These are phyloP conservation scores for Harpagoxenus sublaevis DNA, from an alignment of 2,888 invertebrate genomes.

Conservation along the genomic window DNA sequence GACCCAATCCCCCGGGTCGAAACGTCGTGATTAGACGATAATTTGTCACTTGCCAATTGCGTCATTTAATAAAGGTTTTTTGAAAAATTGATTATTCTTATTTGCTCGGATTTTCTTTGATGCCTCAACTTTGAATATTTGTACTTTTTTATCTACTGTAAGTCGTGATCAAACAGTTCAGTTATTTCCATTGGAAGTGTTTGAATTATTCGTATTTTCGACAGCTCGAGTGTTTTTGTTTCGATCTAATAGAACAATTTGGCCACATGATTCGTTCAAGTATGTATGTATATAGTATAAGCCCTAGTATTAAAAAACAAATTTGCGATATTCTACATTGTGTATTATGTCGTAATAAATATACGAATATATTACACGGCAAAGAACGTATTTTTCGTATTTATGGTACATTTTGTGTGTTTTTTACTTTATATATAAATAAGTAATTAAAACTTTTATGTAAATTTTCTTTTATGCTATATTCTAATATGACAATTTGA, in stretches of 20 bases:
- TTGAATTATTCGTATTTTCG: not conserved
- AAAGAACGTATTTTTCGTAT: not conserved
- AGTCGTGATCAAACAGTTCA: not conserved
- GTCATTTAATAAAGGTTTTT: too few species aligned
- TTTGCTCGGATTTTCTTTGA: not conserved
- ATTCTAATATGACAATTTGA: constrained; percentile 12
- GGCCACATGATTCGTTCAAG: not conserved
- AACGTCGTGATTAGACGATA: too few species aligned
- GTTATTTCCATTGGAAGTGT: not conserved
- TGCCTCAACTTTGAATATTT: not conserved
- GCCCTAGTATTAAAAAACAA: not conserved
- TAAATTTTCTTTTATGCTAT: constrained; percentile 1
- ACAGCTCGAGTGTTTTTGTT: constrained; percentile 2
- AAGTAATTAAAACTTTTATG: not conserved
- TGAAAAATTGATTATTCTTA: not conserved
- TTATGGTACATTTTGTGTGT: not conserved
- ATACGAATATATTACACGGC: not conserved
- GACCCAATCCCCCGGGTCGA: too few species aligned
- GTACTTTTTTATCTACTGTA: not conserved
- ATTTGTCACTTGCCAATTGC: too few species aligned
- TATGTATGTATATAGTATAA: not conserved
- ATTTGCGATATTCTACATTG: constrained; percentile 2
- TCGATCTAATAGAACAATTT: not conserved
- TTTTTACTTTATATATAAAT: constrained; percentile 14
- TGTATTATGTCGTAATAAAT: not conserved